Conservation (phyloP, 2,113 vertebrate species). For the Pavo muticus region DNA sequence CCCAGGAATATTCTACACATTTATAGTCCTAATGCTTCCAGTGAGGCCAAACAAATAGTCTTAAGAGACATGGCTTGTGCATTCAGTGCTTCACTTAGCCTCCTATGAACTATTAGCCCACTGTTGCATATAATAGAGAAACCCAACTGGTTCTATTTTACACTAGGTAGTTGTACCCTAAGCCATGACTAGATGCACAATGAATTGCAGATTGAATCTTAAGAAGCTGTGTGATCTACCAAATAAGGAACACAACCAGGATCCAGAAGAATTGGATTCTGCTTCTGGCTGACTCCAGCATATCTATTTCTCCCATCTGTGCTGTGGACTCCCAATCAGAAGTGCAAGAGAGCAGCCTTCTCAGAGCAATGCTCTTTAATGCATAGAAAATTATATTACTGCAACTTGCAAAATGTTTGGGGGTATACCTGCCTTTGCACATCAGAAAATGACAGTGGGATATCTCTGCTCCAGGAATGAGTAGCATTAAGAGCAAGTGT, state of each 20-base stretch:
- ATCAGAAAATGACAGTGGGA: not conserved
- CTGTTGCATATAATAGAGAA: conserved; percentile 15
- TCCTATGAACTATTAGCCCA: conserved; percentile 39
- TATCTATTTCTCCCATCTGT: not conserved
- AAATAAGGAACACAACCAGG: not conserved
- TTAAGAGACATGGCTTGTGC: not conserved
- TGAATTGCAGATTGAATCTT: not conserved
- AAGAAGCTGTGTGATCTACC: not conserved
- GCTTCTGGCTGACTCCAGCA: not conserved
- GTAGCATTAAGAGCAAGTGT: not conserved
- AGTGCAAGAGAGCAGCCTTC: not conserved
- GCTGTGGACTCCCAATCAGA: not conserved
- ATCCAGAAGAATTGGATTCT: not conserved
- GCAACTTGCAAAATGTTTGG: not conserved
- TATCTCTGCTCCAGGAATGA: not conserved
- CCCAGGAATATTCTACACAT: conserved; percentile 23
- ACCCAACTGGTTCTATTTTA: conserved; percentile 2
- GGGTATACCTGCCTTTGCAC: not conserved
- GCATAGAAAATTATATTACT: not conserved
- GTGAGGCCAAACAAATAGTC: not conserved
- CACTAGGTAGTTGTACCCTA: not conserved
- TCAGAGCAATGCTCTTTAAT: not conserved
- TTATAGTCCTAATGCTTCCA: not conserved
- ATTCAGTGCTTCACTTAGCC: conserved; percentile 15
- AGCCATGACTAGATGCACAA: not conserved